A percentile compares a stretch with the other conserved stretches of the same genome.
Evolutionary conservation across 2,797 vertebrate genomes (phyloP).

Genomic region (Melanotaenia nigrans): DNA sequence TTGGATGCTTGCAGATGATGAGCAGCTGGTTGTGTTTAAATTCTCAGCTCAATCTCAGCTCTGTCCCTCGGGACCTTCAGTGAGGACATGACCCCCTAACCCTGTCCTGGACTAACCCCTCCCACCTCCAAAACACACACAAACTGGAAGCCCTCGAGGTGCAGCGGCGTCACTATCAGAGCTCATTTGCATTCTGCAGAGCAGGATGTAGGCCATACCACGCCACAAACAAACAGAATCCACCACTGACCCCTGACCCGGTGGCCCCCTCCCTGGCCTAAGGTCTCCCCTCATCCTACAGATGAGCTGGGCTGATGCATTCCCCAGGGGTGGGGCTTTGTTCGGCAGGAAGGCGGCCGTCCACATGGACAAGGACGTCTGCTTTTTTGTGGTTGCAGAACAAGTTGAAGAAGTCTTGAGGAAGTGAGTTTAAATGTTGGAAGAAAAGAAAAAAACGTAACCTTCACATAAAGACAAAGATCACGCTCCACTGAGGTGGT

Average conservation of each 20-base stretch:
- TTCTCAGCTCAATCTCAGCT: conserved; percentile 3
- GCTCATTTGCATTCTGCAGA: conserved; percentile 59
- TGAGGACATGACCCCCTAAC: conserved; percentile 77
- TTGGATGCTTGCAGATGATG: background rate
- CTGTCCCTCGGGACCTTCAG: conserved; percentile 37
- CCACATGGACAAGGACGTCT: conserved; percentile 8
- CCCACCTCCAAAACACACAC: conserved; percentile 3
- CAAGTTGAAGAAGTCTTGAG: background rate
- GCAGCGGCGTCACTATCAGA: conserved; percentile 51
- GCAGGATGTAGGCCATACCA: conserved; percentile 29
- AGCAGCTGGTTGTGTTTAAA: background rate
- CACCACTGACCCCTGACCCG: conserved; percentile 58
- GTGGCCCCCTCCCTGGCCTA: background rate
- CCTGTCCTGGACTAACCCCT: conserved; percentile 61
- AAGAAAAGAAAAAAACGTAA: no score
- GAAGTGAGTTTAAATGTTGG: no score
- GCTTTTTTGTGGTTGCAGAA: background rate
- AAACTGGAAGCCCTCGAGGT: conserved; percentile 39
- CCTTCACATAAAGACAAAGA: no score
- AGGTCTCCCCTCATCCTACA: conserved; percentile 9
- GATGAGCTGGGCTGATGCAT: conserved; percentile 41
- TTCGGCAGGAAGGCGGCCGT: conserved; percentile 5
- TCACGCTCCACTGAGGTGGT: no score
- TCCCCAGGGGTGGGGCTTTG: conserved; percentile 37
- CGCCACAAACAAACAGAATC: conserved; percentile 27